Evolutionary conservation across 2,888 invertebrate species (phyloP).

Genomic region (Kryphioiulus occultus): DNA sequence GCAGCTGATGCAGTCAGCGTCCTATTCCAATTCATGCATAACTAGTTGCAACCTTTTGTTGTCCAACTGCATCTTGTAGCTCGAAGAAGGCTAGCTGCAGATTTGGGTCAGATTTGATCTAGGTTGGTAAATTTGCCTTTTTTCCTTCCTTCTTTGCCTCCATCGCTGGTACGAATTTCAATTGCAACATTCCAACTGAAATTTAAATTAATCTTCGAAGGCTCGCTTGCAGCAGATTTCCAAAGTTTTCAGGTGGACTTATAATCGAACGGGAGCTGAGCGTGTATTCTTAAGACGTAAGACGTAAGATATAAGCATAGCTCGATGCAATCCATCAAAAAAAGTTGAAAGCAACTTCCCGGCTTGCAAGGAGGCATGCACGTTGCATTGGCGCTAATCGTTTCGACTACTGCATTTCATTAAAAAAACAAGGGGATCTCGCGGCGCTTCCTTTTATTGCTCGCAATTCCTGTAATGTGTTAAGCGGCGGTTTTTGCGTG

Average conservation of each 20-base stretch:
- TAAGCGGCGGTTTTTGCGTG: conserved; percentile 26
- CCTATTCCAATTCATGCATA: not conserved
- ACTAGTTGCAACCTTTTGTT: not conserved
- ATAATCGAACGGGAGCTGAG: not conserved
- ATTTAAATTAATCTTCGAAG: not conserved
- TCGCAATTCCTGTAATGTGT: conserved; percentile 15
- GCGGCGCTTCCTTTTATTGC: conserved; percentile 4
- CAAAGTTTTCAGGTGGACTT: not conserved
- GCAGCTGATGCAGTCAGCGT: not conserved
- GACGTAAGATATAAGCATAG: not conserved
- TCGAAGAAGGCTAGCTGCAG: too few species aligned
- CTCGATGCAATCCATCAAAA: not conserved
- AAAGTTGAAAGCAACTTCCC: conserved; percentile 10
- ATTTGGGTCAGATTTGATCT: too few species aligned
- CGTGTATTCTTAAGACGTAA: not conserved
- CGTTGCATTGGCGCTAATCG: not conserved
- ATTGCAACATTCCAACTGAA: too few species aligned
- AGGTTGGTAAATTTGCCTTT: too few species aligned
- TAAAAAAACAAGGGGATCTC: not conserved
- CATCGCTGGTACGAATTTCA: too few species aligned
- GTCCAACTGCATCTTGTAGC: too few species aligned
- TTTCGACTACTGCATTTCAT: not conserved
- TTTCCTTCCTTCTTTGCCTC: too few species aligned
- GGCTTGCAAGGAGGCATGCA: not conserved
- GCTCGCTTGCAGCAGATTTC: not conserved